Percentiles rank a stretch among this genome's conserved stretches.
phyloP scores from a whole-genome alignment of 2,797 vertebrate genomes.

The Lycodopsis pacificus region DNA sequence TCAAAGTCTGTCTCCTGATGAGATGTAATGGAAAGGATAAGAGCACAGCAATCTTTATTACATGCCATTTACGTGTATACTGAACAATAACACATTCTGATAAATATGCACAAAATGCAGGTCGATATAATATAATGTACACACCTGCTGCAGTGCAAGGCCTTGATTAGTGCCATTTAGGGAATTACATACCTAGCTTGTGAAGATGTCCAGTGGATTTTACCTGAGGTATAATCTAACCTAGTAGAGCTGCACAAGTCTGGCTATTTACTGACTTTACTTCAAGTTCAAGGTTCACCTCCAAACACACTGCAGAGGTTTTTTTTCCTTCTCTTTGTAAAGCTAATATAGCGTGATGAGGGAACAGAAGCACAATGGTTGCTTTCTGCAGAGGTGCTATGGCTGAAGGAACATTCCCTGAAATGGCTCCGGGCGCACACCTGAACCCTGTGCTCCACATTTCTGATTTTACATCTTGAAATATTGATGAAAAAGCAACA shows the following conservation, averaged over 20 bases:
- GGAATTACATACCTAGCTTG: slow-evolving; percentile 3
- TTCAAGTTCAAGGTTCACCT: slow-evolving; percentile 40
- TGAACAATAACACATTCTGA: slow-evolving; percentile 2
- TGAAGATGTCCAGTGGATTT: not conserved
- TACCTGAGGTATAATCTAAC: slow-evolving; percentile 20
- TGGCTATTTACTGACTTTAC: slow-evolving; percentile 18
- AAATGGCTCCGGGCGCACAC: slow-evolving; percentile 75
- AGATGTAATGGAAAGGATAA: slow-evolving; percentile 45
- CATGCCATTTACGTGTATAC: slow-evolving; percentile 5
- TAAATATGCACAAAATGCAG: not conserved
- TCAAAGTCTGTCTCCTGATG: slow-evolving; percentile 33
- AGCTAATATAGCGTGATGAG: slow-evolving; percentile 63
- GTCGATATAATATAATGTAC: not conserved
- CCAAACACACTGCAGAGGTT: not conserved
- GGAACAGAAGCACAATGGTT: slow-evolving; percentile 56
- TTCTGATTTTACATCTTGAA: slow-evolving; percentile 51
- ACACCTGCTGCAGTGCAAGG: not conserved
- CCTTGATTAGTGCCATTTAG: not conserved
- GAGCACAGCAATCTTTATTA: slow-evolving; percentile 34
- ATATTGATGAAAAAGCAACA: slow-evolving; percentile 37
- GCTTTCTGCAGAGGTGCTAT: slow-evolving; percentile 53
- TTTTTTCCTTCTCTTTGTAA: slow-evolving; percentile 3
- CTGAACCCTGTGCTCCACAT: slow-evolving; percentile 72
- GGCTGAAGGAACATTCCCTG: slow-evolving; percentile 63
- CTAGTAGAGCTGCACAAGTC: slow-evolving; percentile 13